Evolutionary conservation across 2,888 invertebrate genomes (phyloP).

Genomic region (Gnatocerus cornutus): DNA sequence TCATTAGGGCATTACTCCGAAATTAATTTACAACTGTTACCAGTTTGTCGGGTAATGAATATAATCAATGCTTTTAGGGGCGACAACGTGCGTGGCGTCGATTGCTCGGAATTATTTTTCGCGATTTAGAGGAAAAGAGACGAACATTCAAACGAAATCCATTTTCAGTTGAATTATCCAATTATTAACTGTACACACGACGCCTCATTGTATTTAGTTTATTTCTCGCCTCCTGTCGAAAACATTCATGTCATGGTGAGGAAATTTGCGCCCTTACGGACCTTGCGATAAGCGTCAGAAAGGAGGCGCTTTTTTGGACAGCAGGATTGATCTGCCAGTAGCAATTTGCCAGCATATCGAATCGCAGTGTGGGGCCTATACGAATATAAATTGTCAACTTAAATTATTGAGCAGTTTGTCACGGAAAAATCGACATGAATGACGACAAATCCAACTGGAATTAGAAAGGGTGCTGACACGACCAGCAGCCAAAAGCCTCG

Average conservation of each 20-base stretch:
- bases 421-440: slow-evolving; percentile 41
- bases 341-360: slow-evolving; percentile 66
- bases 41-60: slow-evolving; percentile 63
- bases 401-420: slow-evolving; percentile 57
- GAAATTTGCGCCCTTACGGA: slow-evolving; percentile 60
- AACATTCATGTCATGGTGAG: slow-evolving; percentile 56
- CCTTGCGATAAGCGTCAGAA: slow-evolving; percentile 54
- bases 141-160: slow-evolving; percentile 52
- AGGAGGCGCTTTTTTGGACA: slow-evolving; percentile 61
- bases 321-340: slow-evolving; percentile 67
- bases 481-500: background rate
- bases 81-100: slow-evolving; percentile 12
- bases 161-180: slow-evolving; percentile 61
- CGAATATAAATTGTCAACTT: slow-evolving; percentile 62
- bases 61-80: slow-evolving; percentile 51
- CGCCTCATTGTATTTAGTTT: slow-evolving; percentile 62
- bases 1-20: slow-evolving; percentile 70
- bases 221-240: slow-evolving; percentile 63
- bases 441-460: slow-evolving; percentile 43
- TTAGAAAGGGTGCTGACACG: slow-evolving; percentile 8
- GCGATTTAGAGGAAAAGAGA: slow-evolving; percentile 1
- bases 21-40: slow-evolving; percentile 69
- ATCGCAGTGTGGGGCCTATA: slow-evolving; percentile 63
- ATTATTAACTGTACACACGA: slow-evolving; percentile 62
- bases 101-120: slow-evolving; percentile 23